Base-by-base conservation (phyloP, 23 tunicate genomes). In the Phallusia fumigata region DNA sequence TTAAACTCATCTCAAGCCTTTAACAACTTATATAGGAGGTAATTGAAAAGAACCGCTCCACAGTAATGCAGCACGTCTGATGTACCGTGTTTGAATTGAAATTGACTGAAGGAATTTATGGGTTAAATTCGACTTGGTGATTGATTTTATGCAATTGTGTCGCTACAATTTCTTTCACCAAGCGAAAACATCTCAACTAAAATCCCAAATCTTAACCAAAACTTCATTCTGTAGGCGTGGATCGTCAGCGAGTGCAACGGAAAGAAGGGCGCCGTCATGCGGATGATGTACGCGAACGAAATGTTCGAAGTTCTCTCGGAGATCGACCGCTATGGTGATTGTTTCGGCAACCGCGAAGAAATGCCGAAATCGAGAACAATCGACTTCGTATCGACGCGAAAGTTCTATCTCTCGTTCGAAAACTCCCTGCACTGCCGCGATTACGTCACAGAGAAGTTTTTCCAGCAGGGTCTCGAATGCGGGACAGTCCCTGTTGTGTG, bases 391-490 rank as follows among this genome's bases (percentile, higher is more conserved):
- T 35, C 44, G 24, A 75, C 45, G 45, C 47, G 30, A n/a, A 75
- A 75, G 13, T 75, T 75, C 16, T 75, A 75, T 31, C 47, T 75
- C 16, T 34, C 78, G 45, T 34, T 35, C 47, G 78, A 75, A 16
- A 75, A 75, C 35, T 75, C 78, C 34, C n/a, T 33, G 5, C 78
- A 75, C 33, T 75, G 78, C 13, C 44, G 78, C 44, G 78, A 75
- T 35, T 75, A 75, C 78, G 47, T 75, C 78, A 75, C 78, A 19
- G 78, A 75, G 47, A 75, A 75, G 16, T 75, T 75, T 13, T 75
- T 75, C 18, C 78, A 31, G 5, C 44, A 75, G 45, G 47, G 78
- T 21, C 18, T 75, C 3, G 24, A 26, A 31, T 19, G 24, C 31
- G 78, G 47, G 47, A 35, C 78, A 10, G 78, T 75, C 45, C 78